Evolutionary conservation across 2,113 vertebrate species (phyloP), one percentile per base, ranked within the genome.

Genomic region (Colistium nudipinnis): DNA sequence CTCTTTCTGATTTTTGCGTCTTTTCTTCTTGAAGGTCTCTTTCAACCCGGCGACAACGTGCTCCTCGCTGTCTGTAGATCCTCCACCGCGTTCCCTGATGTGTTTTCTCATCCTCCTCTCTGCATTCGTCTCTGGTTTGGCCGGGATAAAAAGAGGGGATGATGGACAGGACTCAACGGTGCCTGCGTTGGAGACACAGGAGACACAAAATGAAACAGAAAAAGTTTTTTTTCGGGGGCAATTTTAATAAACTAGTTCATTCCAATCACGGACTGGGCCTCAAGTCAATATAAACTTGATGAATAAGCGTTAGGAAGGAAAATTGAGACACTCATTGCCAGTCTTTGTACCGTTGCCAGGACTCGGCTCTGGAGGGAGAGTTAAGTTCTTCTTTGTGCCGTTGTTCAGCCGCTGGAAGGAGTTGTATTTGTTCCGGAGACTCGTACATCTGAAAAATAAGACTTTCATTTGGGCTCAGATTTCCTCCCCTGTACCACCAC

Each of bases 61-160:
- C 39, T 84, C 90, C 12, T 91, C 92, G 31, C 87, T 90, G 76
- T 93, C 92, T 24, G 91, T 90, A 5, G 91, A 90, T n/a, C 65
- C 73, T 35, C 47, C 53, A 1, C 59, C 49, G 0, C 4, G 31
- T 2, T 89, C 80, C 72, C 85, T 84, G 31, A 27, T 24, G 28
- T 75, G 71, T 48, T 81, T 91, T 74, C 74, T 83, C 2, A 69
- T 78, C 62, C 70, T 83, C 45, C 79, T 77, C 16, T 35, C 2
- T 2, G 76, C 55, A 57, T 64, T 88, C 67, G 57, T 90, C 55
- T 74, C 68, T 43, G 83, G 84, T 83, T 89, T 92, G 44, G 82
- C 76, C 4, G 93, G 89, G 62, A 93, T 52, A 47, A 93, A 93
- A 35, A 92, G 72, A 52, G 91, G 89, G 17, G 92, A 91, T 38